Percentiles rank a stretch among this genome's conserved stretches.
phyloP scores from a whole-genome alignment of 2,113 vertebrate species.

The Callionymus lyra region DNA sequence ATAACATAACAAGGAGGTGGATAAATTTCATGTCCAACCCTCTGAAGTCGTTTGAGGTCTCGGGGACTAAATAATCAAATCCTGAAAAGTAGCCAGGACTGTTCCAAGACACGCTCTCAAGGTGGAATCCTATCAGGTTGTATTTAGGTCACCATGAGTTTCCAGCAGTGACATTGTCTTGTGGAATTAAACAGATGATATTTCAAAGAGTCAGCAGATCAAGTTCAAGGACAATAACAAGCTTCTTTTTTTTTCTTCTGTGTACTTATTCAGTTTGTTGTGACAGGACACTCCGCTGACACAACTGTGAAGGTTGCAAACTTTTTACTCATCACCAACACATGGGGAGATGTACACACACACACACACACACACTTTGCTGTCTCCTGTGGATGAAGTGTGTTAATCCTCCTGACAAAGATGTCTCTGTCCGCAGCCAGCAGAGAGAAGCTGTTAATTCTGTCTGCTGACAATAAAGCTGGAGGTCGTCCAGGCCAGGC shows the following conservation, averaged over 20 bases:
- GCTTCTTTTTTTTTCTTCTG: neutral
- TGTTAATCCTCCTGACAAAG: constrained; percentile 40
- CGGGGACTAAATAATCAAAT: no score
- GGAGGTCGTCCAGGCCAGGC: constrained; percentile 22
- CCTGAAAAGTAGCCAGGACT: no score
- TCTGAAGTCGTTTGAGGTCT: no score
- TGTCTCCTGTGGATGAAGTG: constrained; percentile 25
- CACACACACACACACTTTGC: constrained; percentile 5
- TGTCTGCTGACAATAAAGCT: constrained; percentile 36
- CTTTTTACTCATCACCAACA: constrained; percentile 6
- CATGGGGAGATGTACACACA: constrained; percentile 2
- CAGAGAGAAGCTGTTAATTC: constrained; percentile 44
- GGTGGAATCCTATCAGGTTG: no score
- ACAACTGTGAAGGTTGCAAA: constrained; percentile 21
- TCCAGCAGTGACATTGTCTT: no score
- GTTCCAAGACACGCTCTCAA: no score
- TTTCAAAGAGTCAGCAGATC: constrained; percentile 2
- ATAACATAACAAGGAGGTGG: no score
- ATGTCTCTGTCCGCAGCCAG: constrained; percentile 32
- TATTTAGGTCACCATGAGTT: no score
- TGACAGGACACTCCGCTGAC: constrained; percentile 13
- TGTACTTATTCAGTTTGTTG: constrained; percentile 7
- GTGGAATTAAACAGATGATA: no score
- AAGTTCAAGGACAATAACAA: constrained; percentile 11
- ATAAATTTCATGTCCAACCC: no score